phyloP scores from a whole-genome alignment of 1,140 invertebrate genomes.

The Drosophila orena region DNA sequence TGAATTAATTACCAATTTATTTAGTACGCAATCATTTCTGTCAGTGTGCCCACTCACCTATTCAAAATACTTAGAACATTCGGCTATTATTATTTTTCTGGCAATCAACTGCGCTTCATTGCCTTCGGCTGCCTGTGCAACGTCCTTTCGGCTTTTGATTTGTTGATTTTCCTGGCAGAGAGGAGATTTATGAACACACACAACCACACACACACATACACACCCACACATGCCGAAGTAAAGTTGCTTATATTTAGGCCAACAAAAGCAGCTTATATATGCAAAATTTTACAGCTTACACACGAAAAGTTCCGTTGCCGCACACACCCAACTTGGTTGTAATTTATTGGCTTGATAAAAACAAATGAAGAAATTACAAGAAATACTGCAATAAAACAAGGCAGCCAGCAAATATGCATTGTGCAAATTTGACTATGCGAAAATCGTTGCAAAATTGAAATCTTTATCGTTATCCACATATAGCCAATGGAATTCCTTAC shows the following conservation, averaged over 20 bases:
- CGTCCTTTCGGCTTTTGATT: conserved; percentile 51
- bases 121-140: conserved; percentile 24
- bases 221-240: conserved; percentile 17
- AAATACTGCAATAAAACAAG: conserved; percentile 66
- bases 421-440: conserved; percentile 67
- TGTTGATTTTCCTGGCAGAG: conserved; percentile 62
- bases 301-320: conserved; percentile 14
- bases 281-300: conserved; percentile 70
- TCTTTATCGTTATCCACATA: conserved; percentile 28
- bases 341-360: conserved; percentile 79
- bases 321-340: conserved; percentile 34
- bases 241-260: conserved; percentile 50
- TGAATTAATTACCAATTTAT: not conserved
- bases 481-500: conserved; percentile 4
- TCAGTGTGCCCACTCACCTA: not conserved
- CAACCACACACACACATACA: conserved; percentile 33
- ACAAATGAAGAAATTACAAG: conserved; percentile 73
- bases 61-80: conserved; percentile 15
- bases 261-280: conserved; percentile 76
- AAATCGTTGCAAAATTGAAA: conserved; percentile 63
- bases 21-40: not conserved
- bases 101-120: conserved; percentile 69
- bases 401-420: conserved; percentile 53
- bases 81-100: conserved; percentile 47
- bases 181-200: conserved; percentile 57